Base-by-base conservation (phyloP, 2,797 vertebrate genomes). In the Pseudotriccus pelzelni region DNA sequence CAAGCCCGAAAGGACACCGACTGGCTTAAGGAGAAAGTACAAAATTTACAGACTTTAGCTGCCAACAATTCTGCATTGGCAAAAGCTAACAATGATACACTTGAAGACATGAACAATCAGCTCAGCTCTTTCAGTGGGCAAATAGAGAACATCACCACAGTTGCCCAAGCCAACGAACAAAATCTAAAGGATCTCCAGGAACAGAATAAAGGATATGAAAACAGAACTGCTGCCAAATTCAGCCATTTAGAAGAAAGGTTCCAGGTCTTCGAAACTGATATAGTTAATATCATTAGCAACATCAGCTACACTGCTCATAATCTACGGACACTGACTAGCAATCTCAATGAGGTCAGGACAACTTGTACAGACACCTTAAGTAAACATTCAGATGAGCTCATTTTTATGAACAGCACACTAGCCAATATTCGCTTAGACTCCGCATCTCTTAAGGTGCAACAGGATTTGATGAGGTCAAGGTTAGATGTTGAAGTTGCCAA, bases 231-330 rank as follows among this genome's bases (percentile, higher is more conserved):
- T 69, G 59, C 93, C 84, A 98, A 98, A 96, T 99, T 99, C 84
- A 99, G 96, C 85, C 97, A 97, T 23, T 96, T 99, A 37, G 99
- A 99, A 97, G 97, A 98, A 50, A 98, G 98, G 28, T 98, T 99
- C 93, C 99, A 99, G 50, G 96, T 97, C 93, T 97, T 98, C 0
- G 99, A 99, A 97, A 98, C 98, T 1, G 98, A 98, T 79, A 98
- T 99, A 39, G 98, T 99, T 89, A 98, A 96, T 19, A 98, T 99
- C 94, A 99, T 99, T 3, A 99, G 98, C 91, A 99, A 99, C 74
- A 98, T 99, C 96, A 99, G 99, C 97, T 99, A 99, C 94, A 98
- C 99, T 49, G 99, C 99, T 12, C 99, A 99, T 96, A 98, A 99
- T 77, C 97, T 99, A 93, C 98, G 99, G 18, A 98, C 98, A 87